Conservation (phyloP, 2,113 vertebrate genomes). For the Pholis gunnellus region DNA sequence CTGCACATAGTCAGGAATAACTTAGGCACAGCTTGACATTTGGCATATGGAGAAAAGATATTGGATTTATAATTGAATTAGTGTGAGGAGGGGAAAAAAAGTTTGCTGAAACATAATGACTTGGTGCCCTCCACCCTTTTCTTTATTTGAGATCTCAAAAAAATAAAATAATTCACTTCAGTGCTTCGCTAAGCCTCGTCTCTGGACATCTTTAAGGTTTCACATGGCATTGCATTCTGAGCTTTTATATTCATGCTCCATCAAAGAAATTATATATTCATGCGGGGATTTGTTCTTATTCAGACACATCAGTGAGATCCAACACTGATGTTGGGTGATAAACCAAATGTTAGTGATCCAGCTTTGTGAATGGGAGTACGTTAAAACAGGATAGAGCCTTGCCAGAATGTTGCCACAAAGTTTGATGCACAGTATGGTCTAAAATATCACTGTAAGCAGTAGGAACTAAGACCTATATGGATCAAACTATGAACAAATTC, state of each 20-base stretch:
- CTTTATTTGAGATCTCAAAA: conserved; percentile 36
- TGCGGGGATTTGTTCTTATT: neutral
- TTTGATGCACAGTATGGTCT: neutral
- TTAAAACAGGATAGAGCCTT: neutral
- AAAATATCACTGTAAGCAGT: neutral
- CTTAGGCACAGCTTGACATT: conserved; percentile 79
- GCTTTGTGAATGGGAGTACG: neutral
- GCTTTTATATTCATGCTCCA: neutral
- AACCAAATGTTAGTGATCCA: neutral
- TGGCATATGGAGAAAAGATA: conserved; percentile 77
- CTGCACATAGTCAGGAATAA: conserved; percentile 74
- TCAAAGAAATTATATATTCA: neutral
- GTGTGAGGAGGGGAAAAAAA: conserved; percentile 54
- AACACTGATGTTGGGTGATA: neutral
- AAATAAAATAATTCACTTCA: neutral
- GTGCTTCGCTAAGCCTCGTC: conserved; percentile 14
- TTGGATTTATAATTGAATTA: conserved; percentile 84
- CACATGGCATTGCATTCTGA: neutral
- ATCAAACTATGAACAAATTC: neutral
- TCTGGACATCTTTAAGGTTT: conserved; percentile 31
- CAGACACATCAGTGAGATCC: neutral
- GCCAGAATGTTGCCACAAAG: neutral
- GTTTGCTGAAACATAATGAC: conserved; percentile 65
- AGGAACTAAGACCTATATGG: neutral
- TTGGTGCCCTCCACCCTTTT: neutral